phyloP scores from a whole-genome alignment of 2,888 invertebrate species.

The Caenorhabditis macrosperma region DNA sequence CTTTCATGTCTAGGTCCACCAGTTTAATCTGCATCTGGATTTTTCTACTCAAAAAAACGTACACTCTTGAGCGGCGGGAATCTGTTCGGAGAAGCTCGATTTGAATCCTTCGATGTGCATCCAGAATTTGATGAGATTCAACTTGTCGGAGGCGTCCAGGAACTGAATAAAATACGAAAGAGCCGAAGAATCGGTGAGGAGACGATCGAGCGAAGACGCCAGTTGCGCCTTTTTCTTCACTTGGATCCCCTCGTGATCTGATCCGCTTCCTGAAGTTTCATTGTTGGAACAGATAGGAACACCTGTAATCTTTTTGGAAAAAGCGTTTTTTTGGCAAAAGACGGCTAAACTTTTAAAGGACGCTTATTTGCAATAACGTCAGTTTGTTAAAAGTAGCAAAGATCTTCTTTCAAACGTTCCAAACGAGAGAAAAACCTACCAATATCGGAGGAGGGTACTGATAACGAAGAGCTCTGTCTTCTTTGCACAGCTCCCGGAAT shows the following conservation, averaged over 20 bases:
- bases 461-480: conserved; percentile 18
- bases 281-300: background rate
- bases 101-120: conserved; percentile 82
- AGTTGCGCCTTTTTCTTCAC: conserved; percentile 49
- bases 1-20: no score
- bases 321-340: background rate
- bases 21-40: background rate
- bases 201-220: conserved; percentile 86
- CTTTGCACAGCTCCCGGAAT: conserved; percentile 26
- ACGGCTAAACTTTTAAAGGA: no score
- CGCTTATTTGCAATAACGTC: no score
- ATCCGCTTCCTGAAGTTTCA: conserved; percentile 36
- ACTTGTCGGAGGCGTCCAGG: conserved; percentile 83
- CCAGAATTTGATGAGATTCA: conserved; percentile 82
- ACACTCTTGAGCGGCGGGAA: conserved; percentile 55
- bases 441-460: conserved; percentile 39
- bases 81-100: conserved; percentile 69
- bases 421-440: conserved; percentile 11
- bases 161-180: conserved; percentile 90
- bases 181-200: conserved; percentile 88
- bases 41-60: conserved; percentile 2
- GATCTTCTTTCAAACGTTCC: background rate
- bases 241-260: conserved; percentile 46
- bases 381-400: no score
- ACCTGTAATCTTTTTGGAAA: background rate